These are phyloP conservation scores for Hypolimnas misippus DNA, from an alignment of 2,888 invertebrate species.

Conservation along the genomic window DNA sequence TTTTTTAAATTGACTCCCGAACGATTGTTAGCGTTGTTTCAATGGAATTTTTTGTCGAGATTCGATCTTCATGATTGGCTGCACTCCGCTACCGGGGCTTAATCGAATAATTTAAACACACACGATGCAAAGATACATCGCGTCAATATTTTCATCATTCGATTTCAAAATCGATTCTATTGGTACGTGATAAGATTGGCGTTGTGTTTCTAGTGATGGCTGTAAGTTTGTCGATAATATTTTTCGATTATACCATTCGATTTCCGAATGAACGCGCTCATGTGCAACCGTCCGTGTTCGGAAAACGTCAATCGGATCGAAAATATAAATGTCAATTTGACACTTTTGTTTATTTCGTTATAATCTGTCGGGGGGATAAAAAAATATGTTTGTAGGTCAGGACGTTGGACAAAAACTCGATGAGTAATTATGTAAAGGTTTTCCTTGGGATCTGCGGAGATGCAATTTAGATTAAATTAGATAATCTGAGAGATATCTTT, in stretches of 20 bases:
- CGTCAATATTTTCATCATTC: background rate
- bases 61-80: slow-evolving; percentile 73
- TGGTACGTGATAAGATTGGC: background rate
- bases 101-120: slow-evolving; percentile 49
- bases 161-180: slow-evolving; percentile 39
- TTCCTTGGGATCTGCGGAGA: background rate
- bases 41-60: slow-evolving; percentile 64
- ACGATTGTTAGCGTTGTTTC: slow-evolving; percentile 52
- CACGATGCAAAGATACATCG: slow-evolving; percentile 40
- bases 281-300: slow-evolving; percentile 50
- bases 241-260: slow-evolving; percentile 59
- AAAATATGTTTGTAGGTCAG: slow-evolving; percentile 9
- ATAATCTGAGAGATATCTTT: slow-evolving; percentile 1
- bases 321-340: slow-evolving; percentile 67
- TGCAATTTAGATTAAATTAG: background rate
- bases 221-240: slow-evolving; percentile 46
- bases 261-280: slow-evolving; percentile 66
- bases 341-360: slow-evolving; percentile 39
- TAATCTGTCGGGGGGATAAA: slow-evolving; percentile 24
- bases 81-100: slow-evolving; percentile 68
- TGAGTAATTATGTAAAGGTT: slow-evolving; percentile 4
- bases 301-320: slow-evolving; percentile 63
- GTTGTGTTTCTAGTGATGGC: background rate
- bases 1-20: slow-evolving; percentile 27
- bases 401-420: slow-evolving; percentile 1